Evolutionary conservation across 1,140 invertebrate genomes (phyloP).

Genomic region (Telenomus remus): DNA sequence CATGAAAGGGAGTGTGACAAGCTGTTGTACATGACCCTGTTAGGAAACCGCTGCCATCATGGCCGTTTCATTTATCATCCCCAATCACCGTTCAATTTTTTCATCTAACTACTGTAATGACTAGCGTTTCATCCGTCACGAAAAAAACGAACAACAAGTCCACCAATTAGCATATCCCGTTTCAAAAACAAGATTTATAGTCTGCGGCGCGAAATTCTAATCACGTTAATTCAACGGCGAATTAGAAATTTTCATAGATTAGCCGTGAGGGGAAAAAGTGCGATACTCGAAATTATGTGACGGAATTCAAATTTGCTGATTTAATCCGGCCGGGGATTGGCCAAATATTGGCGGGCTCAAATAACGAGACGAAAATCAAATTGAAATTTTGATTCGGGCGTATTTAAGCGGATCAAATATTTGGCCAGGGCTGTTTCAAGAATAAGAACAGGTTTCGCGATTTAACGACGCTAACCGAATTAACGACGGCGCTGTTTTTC

Average conservation of each 20-base stretch:
- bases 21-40: slow-evolving; percentile 40
- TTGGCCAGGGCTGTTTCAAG: background rate
- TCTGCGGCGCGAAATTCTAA: background rate
- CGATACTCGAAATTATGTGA: no score
- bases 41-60: slow-evolving; percentile 42
- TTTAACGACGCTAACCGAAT: slow-evolving; percentile 40
- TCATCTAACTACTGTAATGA: slow-evolving; percentile 34
- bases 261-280: no score
- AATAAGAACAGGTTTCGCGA: slow-evolving; percentile 11
- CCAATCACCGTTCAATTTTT: slow-evolving; percentile 44
- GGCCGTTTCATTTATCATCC: slow-evolving; percentile 45
- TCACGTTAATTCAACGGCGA: no score
- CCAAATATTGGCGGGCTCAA: no score
- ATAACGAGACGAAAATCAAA: slow-evolving; percentile 5
- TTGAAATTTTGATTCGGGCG: slow-evolving; percentile 12
- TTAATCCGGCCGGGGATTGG: no score
- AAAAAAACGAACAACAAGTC: background rate
- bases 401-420: slow-evolving; percentile 22
- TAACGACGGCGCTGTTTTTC: slow-evolving; percentile 46
- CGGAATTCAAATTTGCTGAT: no score
- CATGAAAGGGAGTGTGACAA: slow-evolving; percentile 43
- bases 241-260: no score
- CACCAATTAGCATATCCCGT: background rate
- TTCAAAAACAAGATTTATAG: background rate
- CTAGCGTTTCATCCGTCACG: slow-evolving; percentile 38